Base-by-base conservation (phyloP, 2,797 vertebrate genomes). In the Cryptoblepharus egeriae region DNA sequence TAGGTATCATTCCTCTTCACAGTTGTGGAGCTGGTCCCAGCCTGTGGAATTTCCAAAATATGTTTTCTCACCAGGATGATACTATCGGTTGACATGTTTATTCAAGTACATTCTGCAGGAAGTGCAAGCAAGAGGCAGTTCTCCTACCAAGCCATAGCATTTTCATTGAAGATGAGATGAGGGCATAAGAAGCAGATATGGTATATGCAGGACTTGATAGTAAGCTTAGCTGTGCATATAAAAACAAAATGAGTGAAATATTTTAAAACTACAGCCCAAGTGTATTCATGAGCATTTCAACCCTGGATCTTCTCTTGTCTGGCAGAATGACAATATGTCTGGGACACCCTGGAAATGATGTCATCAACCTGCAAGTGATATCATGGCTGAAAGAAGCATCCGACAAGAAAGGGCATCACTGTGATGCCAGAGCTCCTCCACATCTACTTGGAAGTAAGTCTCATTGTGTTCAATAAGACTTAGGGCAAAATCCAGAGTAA, bases 11-110 rank as follows among this genome's bases (percentile, higher is more conserved):
- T 67, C 30, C 26, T 15, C 30, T 22, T 57, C 13, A 71, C 2
- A 58, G 35, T 68, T 55, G 63, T 55, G 52, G 28, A 39, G 35
- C 28, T 85, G 30, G 5, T 72, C 75, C 61, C 39, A 69, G 69
- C 22, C 64, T 63, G 63, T 49, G 45, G 55, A 79, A 57, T 79
- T n/a, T 75, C 71, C 76, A 10, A 28, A 74, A 22, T n/a, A 61
- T 61, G 63, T 57, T 75, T 82, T 75, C 80, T 75, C 63, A 42
- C 9, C 35, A 70, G 49, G 32, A 75, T 55, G 72, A 69, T 35
- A 2, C 16, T 24, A 26, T 37, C 9, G 1, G 22, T 13, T 61
- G 42, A 32, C 63, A 35, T 61, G 52, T 60, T 72, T 63, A 72
- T 72, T 69, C 35, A 73, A 57, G 60, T 24, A 5, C 30, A 57